Evolutionary conservation across 2,113 vertebrate genomes (phyloP).

Genomic region (Ahaetulla prasina): DNA sequence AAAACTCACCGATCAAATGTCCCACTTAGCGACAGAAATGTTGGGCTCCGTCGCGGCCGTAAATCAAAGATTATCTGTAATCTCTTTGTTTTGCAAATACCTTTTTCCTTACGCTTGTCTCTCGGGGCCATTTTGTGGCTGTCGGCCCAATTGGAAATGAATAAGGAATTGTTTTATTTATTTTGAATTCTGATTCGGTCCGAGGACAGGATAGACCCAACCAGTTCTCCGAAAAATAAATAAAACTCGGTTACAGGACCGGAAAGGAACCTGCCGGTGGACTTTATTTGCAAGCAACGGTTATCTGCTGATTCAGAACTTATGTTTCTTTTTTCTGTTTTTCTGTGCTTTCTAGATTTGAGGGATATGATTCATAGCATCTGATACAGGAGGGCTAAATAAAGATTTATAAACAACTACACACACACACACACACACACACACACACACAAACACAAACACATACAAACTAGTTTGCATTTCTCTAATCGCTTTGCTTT

Average conservation of each 20-base stretch:
- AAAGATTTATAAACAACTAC: not conserved
- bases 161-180: slow-evolving; percentile 31
- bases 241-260: not conserved
- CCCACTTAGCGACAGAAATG: not conserved
- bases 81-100: slow-evolving; percentile 63
- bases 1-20: not conserved
- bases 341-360: not conserved
- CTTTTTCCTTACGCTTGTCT: slow-evolving; percentile 42
- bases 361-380: not conserved
- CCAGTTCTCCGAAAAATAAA: not conserved
- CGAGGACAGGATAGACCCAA: slow-evolving; percentile 17
- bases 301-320: not conserved
- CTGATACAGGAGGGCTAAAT: not conserved
- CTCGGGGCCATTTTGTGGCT: slow-evolving; percentile 40
- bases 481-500: slow-evolving; percentile 2
- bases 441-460: too few relatives aligned
- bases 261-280: slow-evolving; percentile 4
- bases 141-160: slow-evolving; percentile 11
- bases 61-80: not conserved
- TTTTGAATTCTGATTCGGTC: not conserved
- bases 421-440: not conserved
- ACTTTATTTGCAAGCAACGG: not conserved
- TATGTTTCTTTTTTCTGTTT: not conserved
- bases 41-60: fast-evolving
- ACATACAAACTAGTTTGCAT: not conserved